These are phyloP conservation scores for Rhamphomyia laevipes DNA, from an alignment of 2,888 invertebrate species.

Conservation along the genomic window DNA sequence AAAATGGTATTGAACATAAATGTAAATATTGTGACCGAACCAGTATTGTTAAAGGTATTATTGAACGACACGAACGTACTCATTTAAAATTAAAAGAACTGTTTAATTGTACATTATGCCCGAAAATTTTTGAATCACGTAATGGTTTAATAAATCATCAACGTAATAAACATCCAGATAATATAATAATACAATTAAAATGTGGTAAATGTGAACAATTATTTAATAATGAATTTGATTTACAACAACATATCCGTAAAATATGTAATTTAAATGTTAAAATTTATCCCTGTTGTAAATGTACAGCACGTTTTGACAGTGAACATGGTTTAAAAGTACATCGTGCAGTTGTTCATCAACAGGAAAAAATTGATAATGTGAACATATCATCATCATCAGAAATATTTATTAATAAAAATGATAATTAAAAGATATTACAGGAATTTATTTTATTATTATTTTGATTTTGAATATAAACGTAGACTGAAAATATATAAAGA, in stretches of 20 bases:
- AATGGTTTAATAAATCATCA: constrained; percentile 1
- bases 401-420: background rate
- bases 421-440: background rate
- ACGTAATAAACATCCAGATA: background rate
- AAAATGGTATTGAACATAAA: background rate
- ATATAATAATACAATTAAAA: background rate
- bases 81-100: background rate
- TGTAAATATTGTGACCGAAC: background rate
- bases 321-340: background rate
- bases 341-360: background rate
- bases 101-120: background rate
- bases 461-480: background rate
- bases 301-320: background rate
- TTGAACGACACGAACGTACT: background rate
- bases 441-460: background rate
- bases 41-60: background rate
- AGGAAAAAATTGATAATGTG: background rate
- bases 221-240: background rate
- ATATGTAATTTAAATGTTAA: background rate
- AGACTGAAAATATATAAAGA: background rate
- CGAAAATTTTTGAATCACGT: background rate
- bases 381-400: background rate
- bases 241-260: background rate
- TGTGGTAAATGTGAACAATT: background rate
- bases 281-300: background rate